Evolutionary conservation across 2,797 vertebrate genomes (phyloP), one percentile per base, ranked within the genome.

Genomic region (Alectoris magna): DNA sequence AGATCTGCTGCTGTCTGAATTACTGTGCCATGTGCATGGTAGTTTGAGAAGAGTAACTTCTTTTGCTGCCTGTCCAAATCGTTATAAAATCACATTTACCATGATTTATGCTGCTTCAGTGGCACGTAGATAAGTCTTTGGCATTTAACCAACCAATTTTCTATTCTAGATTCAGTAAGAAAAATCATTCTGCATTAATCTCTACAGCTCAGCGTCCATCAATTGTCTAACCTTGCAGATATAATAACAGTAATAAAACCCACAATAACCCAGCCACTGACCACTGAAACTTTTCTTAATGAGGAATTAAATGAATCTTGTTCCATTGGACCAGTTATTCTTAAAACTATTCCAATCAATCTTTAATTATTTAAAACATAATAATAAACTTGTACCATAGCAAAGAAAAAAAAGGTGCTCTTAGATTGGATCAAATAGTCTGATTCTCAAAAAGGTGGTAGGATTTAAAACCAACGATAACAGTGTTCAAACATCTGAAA

Each of bases 151-250:
- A 94, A 82, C 55, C 77, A 80, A 77, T 95, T 95, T 93, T 55
- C 87, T 79, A 11, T 87, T 93, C 64, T 68, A 90, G 68, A 59
- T n/a, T 17, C 83, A 62, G 53, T 87, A 88, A 90, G 85, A 46
- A 95, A 94, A 95, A 64, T 91, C 74, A 71, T 92, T 92, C 77
- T 90, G 44, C 62, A 71, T 95, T 90, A 86, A 23, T 64, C 59
- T 92, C 17, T 85, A 51, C 59, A 80, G 74, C 62, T 95, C 64
- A 44, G 51, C 41, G 66, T 69, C 62, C 39, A 62, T 92, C 85
- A 88, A 9, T 55, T 73, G 18, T 77, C 80, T 92, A 88, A 90
- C 60, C 60, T 91, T 92, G 79, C 63, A 94, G 73, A 88, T 93
- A 59, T 1, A 49, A 55, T 51, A 71, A 59, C 63, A 53, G n/a